Evolutionary conservation across 2,797 vertebrate species (phyloP).

Genomic region (Phataginus tricuspis): DNA sequence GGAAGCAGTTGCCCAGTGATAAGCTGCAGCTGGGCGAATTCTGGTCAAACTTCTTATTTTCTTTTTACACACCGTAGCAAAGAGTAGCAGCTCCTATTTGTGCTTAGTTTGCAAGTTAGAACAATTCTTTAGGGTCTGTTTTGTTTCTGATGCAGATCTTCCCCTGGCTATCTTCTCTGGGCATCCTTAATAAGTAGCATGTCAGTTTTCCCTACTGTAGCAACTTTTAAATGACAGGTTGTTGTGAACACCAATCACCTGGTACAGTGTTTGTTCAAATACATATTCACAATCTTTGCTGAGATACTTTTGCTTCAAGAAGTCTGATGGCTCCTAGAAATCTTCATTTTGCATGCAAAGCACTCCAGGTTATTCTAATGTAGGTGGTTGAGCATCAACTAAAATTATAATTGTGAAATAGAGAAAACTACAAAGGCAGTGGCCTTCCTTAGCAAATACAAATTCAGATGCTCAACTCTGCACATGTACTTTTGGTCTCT

Average conservation of each 20-base stretch:
- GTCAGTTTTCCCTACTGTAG: neutral
- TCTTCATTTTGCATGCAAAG: neutral
- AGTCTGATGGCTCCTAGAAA: neutral
- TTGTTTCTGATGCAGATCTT: neutral
- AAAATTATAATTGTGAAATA: neutral
- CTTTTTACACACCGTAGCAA: neutral
- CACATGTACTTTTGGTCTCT: neutral
- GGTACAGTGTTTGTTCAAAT: neutral
- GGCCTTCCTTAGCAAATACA: neutral
- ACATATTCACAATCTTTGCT: neutral
- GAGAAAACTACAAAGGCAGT: neutral
- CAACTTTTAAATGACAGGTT: neutral
- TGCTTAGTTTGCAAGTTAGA: conserved; percentile 10
- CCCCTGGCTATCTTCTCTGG: neutral
- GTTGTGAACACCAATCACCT: neutral
- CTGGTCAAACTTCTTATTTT: conserved; percentile 13
- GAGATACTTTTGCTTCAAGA: neutral
- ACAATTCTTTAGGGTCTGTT: neutral
- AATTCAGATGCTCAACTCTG: neutral
- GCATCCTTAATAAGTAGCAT: neutral
- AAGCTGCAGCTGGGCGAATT: conserved; percentile 11
- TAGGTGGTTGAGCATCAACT: conserved; percentile 25
- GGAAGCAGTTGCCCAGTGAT: neutral
- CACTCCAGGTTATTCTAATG: neutral
- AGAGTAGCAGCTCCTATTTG: neutral